Conservation (phyloP, 2,888 invertebrate genomes). For the Deroplatys truncata region DNA sequence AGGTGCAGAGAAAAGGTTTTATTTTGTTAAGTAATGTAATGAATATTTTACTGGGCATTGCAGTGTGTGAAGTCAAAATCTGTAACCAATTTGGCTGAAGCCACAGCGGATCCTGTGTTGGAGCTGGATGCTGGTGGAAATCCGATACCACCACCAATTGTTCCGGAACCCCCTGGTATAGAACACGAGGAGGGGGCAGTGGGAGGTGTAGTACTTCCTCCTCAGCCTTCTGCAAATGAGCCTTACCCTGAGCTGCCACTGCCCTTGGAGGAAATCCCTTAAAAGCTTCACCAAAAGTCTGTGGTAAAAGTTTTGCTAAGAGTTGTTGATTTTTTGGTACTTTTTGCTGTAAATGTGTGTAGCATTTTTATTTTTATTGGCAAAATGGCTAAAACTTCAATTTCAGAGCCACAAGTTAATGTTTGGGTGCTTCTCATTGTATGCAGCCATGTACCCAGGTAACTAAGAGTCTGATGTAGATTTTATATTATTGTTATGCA, state of each 20-base stretch:
- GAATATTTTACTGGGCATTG: slow-evolving; percentile 25
- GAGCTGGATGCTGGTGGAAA: slow-evolving; percentile 61
- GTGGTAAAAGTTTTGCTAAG: not conserved
- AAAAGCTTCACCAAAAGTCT: not conserved
- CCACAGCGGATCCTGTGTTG: slow-evolving; percentile 83
- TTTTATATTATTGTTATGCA: not conserved
- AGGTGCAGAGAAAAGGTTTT: too few relatives aligned
- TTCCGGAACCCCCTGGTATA: slow-evolving; percentile 3
- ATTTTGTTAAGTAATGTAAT: not conserved
- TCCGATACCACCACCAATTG: slow-evolving; percentile 36
- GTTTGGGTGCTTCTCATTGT: not conserved
- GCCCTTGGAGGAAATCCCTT: slow-evolving; percentile 29
- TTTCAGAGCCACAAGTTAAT: not conserved
- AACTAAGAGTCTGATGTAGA: not conserved
- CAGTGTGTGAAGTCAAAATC: slow-evolving; percentile 98
- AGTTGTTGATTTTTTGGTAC: not conserved
- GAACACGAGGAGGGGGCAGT: slow-evolving; percentile 32
- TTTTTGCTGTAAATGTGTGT: not conserved
- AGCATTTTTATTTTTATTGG: not conserved
- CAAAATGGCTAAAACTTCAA: not conserved
- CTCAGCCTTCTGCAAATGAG: slow-evolving; percentile 30
- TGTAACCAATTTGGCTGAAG: slow-evolving; percentile 93
- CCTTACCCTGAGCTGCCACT: slow-evolving; percentile 30
- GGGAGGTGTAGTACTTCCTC: slow-evolving; percentile 26
- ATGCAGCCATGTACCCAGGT: not conserved